Evolutionary conservation across 2,113 vertebrate species (phyloP), one percentile per base, ranked within the genome.

Genomic region (Pomatorhinus ruficollis): DNA sequence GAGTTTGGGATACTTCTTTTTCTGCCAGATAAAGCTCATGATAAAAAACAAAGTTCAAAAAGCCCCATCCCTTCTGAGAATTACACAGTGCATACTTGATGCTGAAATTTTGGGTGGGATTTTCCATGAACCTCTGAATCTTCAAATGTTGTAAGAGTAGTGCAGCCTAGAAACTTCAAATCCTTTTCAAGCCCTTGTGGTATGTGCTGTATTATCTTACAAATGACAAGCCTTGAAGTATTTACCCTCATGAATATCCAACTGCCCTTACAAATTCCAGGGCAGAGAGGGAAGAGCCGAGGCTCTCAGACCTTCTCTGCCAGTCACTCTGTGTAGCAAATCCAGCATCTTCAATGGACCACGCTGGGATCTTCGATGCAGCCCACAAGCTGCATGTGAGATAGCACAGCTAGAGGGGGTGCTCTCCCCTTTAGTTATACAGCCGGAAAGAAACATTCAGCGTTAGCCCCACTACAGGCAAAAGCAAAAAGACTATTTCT

Each of bases 321-420:
- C 44, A 60, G n/a, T 54, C 59, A 5, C 45, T 59, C 37, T 65
- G 9, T 39, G 35, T 5, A 18, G 75, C 10, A n/a, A 87, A 50
- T 27, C n/a, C 89, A 95, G 2, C 6, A 33, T 22, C 42, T 81
- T 25, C 37, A 57, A 0, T 4, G 16, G 47, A 35, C 19, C 47
- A 30, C 3, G 7, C 72, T 47, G 39, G 16, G 10, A 33, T 39
- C 19, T 47, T 21, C 0, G 0, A 27, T 31, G 37, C 7, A 80
- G 49, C 39, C 16, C 83, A 42, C 27, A 42, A 74, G 39, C 47
- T 27, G 42, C 18, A 11, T 60, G 37, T 57, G 50, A 82, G 57
- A 42, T 0, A 47, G 75, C 27, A 30, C 35, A 65, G 16, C 39
- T 35, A 12, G 27, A 33, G 37, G 33, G 31, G 20, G 15, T 75